Evolutionary conservation across 2,888 invertebrate species (phyloP).

Genomic region (Peribatodes rhomboidaria): DNA sequence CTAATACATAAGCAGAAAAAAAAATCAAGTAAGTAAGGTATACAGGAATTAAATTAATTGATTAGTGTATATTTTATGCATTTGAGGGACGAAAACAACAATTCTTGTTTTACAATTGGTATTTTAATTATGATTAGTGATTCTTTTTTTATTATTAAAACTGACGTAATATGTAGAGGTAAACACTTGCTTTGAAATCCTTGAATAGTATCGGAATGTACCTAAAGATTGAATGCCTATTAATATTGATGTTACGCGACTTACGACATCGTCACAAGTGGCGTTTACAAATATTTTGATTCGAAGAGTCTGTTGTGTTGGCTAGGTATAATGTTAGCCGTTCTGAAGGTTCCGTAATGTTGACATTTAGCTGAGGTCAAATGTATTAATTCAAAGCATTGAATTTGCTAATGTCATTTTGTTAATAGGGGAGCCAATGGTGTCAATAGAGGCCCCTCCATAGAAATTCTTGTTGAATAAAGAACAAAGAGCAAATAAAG

Average conservation of each 20-base stretch:
- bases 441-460: background rate
- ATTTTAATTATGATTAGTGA: no score
- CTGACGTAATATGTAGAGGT: constrained; percentile 2
- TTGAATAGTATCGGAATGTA: constrained; percentile 15
- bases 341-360: constrained; percentile 29
- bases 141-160: constrained; percentile 19
- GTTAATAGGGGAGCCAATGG: background rate
- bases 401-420: constrained; percentile 16
- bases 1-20: no score
- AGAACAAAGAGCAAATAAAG: no score
- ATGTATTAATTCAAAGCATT: constrained; percentile 1
- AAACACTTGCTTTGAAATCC: constrained; percentile 10
- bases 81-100: no score
- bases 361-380: constrained; percentile 28
- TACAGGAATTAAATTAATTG: no score
- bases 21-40: no score
- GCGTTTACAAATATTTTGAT: constrained; percentile 40
- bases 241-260: constrained; percentile 32
- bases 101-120: no score
- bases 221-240: constrained; percentile 33
- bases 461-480: no score
- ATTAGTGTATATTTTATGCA: no score
- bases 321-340: constrained; percentile 10
- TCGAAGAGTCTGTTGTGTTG: constrained; percentile 14
- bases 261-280: constrained; percentile 34